A percentile compares a stretch with the other conserved stretches of the same genome.
Conservation (phyloP, 2,797 vertebrate genomes). For the Nothura maculosa region DNA sequence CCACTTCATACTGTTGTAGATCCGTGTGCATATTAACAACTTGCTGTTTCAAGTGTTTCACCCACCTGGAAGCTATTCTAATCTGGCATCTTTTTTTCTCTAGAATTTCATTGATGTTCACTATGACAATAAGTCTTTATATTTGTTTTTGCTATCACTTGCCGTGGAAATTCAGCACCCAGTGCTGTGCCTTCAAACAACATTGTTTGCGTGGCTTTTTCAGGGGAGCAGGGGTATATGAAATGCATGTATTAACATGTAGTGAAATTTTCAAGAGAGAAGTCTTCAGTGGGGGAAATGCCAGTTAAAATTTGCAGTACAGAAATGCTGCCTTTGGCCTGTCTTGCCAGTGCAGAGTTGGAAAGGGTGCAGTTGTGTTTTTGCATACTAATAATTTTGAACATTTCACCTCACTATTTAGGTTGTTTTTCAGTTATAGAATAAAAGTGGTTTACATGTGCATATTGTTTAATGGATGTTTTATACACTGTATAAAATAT, state of each 20-base stretch:
- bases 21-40: neutral
- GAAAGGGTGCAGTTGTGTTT: neutral
- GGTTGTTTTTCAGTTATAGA: neutral
- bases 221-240: neutral
- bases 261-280: neutral
- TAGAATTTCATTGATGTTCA: neutral
- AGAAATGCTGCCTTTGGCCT: accelerated
- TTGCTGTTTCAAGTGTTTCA: neutral
- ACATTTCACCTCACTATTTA: neutral
- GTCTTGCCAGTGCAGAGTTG: neutral
- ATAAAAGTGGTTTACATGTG: neutral
- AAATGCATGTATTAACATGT: neutral
- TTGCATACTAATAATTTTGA: neutral
- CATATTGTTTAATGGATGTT: neutral
- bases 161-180: neutral
- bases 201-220: neutral
- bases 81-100: neutral
- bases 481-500: neutral
- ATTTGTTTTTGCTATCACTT: neutral
- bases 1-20: neutral
- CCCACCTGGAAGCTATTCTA: neutral
- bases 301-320: neutral
- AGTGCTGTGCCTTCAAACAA: neutral
- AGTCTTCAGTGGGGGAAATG: neutral
- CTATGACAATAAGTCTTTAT: neutral